Evolutionary conservation across 1,140 invertebrate genomes (phyloP).

Genomic region (Leptoteleia sp.): DNA sequence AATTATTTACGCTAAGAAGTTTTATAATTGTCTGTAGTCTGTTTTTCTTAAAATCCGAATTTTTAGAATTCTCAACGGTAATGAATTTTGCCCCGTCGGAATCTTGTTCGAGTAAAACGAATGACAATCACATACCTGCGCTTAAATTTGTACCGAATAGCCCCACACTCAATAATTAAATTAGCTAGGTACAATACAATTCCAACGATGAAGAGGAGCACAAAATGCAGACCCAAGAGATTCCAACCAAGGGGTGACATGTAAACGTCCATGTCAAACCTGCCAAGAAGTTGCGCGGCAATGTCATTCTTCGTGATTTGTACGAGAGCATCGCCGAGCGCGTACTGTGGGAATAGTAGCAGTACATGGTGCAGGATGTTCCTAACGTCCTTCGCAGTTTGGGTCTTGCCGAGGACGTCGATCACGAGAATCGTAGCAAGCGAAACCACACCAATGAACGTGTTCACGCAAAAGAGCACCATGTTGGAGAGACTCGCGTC

Average conservation of each 20-base stretch:
- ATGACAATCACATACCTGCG: constrained; percentile 71
- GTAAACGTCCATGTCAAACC: constrained; percentile 86
- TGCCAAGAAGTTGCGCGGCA: constrained; percentile 80
- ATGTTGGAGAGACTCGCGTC: constrained; percentile 85
- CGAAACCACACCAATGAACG: constrained; percentile 83
- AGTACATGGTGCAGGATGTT: constrained; percentile 83
- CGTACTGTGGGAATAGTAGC: constrained; percentile 85
- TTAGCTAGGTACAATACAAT: constrained; percentile 81
- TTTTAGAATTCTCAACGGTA: too few species aligned
- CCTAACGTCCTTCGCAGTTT: constrained; percentile 82
- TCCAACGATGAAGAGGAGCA: constrained; percentile 81
- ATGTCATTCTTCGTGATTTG: constrained; percentile 86
- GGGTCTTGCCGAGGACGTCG: constrained; percentile 84
- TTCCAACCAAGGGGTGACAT: constrained; percentile 82
- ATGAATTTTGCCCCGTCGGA: too few species aligned
- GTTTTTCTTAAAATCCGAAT: too few species aligned
- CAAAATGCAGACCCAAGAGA: constrained; percentile 82
- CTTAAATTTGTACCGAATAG: constrained; percentile 72
- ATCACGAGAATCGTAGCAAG: constrained; percentile 84
- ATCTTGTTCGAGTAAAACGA: constrained; percentile 45
- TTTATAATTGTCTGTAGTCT: too few species aligned
- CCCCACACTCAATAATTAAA: constrained; percentile 82
- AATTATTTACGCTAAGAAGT: too few species aligned
- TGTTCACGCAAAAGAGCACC: constrained; percentile 84
- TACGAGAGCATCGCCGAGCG: constrained; percentile 84